These are phyloP conservation scores for Blennius ocellaris DNA, from an alignment of 2,113 vertebrate genomes.

Conservation along the genomic window DNA sequence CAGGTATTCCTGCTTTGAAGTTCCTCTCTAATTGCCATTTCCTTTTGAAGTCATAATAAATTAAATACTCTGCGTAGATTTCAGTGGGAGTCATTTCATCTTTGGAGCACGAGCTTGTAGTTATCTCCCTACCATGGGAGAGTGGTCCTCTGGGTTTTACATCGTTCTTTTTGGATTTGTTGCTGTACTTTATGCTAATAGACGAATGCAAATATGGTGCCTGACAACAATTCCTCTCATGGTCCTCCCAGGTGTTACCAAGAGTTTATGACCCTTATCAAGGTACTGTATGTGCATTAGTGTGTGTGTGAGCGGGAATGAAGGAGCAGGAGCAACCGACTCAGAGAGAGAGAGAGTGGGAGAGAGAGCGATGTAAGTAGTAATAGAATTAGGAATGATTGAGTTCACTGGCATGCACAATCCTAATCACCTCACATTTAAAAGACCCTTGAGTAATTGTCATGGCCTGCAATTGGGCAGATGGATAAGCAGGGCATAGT, in stretches of 20 bases:
- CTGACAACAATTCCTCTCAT: conserved; percentile 47
- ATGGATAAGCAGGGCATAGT: conserved; percentile 48
- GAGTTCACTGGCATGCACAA: conserved; percentile 47
- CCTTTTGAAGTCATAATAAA: conserved; percentile 66
- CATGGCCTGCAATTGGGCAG: conserved; percentile 40
- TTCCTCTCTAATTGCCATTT: conserved; percentile 57
- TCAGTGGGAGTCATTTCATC: conserved; percentile 55
- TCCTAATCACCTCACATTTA: conserved; percentile 62
- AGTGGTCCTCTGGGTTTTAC: conserved; percentile 40
- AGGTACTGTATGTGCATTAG: conserved; percentile 12
- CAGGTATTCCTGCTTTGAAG: conserved; percentile 62
- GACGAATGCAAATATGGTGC: conserved; percentile 49
- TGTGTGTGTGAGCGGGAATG: neutral
- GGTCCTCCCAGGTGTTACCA: conserved; percentile 53
- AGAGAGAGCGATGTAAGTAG: conserved; percentile 2
- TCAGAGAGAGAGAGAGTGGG: neutral
- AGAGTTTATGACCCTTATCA: conserved; percentile 58
- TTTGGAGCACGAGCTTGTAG: conserved; percentile 44
- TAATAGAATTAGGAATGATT: conserved; percentile 66
- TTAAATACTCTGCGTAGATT: conserved; percentile 50
- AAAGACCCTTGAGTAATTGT: conserved; percentile 55
- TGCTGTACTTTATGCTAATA: conserved; percentile 51
- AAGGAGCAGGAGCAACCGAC: neutral
- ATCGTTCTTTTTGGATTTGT: conserved; percentile 46
- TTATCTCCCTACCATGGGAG: conserved; percentile 57